Evolutionary conservation across 2,113 vertebrate species (phyloP).

Genomic region (Apteryx owenii): DNA sequence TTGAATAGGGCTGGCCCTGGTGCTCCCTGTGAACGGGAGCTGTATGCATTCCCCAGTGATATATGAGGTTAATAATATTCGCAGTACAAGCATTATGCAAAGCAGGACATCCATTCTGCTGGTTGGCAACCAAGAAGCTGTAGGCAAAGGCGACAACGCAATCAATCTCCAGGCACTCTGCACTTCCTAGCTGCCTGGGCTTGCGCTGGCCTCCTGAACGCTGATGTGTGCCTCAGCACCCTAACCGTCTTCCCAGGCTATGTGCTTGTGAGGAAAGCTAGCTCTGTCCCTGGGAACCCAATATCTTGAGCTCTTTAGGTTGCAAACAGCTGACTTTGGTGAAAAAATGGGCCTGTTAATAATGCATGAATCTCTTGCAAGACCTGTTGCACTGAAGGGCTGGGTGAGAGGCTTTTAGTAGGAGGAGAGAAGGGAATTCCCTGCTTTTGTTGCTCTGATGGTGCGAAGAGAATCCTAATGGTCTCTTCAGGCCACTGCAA

Average conservation of each 20-base stretch:
- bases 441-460: not conserved
- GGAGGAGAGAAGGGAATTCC: not conserved
- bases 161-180: not conserved
- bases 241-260: not conserved
- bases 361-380: not conserved
- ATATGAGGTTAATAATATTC: not conserved
- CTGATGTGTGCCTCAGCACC: not conserved
- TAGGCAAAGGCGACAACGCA: not conserved
- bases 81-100: conserved; percentile 23
- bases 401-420: not conserved
- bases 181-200: not conserved
- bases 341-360: not conserved
- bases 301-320: not conserved
- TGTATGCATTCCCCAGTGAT: not conserved
- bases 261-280: not conserved
- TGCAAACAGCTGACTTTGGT: not conserved
- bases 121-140: not conserved
- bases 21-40: not conserved
- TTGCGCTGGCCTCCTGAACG: not conserved
- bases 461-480: not conserved
- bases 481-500: not conserved
- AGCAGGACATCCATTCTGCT: conserved; percentile 4
- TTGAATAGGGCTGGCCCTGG: not conserved
- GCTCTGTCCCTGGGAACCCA: not conserved
- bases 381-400: not conserved